phyloP scores from a whole-genome alignment of 2,113 vertebrate species.

The Rhea pennata region DNA sequence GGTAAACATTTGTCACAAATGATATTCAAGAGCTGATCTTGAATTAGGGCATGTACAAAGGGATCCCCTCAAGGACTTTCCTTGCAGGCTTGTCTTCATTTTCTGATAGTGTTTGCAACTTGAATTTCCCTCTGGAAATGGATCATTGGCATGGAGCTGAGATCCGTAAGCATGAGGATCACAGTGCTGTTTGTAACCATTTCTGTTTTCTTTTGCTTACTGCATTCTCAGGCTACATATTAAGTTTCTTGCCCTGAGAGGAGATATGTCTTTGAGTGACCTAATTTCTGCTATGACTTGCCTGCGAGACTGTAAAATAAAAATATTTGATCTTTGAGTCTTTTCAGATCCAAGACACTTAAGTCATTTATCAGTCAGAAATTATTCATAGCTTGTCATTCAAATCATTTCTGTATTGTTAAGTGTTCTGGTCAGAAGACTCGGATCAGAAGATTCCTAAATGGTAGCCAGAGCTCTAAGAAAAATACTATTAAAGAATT shows the following conservation, averaged over 20 bases:
- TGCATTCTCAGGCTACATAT: neutral
- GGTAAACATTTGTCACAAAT: neutral
- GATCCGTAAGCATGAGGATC: neutral
- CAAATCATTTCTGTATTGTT: neutral
- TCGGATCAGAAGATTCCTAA: neutral
- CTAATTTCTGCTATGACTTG: neutral
- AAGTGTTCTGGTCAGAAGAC: neutral
- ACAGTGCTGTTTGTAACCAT: neutral
- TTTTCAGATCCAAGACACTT: neutral
- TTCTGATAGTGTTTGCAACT: neutral
- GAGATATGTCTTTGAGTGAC: neutral
- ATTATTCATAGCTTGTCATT: neutral
- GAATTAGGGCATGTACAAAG: neutral
- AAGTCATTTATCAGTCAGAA: neutral
- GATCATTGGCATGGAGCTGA: neutral
- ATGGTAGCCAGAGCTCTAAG: neutral
- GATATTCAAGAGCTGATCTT: neutral
- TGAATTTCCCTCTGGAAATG: neutral
- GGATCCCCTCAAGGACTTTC: neutral
- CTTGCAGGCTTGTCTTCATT: neutral
- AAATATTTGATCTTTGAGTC: neutral
- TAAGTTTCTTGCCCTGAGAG: neutral
- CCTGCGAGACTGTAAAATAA: neutral
- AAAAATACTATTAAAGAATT: neutral
- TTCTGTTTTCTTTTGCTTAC: conserved; percentile 28